Evolutionary conservation across 2,888 invertebrate genomes (phyloP).

Genomic region (Macaria notata): DNA sequence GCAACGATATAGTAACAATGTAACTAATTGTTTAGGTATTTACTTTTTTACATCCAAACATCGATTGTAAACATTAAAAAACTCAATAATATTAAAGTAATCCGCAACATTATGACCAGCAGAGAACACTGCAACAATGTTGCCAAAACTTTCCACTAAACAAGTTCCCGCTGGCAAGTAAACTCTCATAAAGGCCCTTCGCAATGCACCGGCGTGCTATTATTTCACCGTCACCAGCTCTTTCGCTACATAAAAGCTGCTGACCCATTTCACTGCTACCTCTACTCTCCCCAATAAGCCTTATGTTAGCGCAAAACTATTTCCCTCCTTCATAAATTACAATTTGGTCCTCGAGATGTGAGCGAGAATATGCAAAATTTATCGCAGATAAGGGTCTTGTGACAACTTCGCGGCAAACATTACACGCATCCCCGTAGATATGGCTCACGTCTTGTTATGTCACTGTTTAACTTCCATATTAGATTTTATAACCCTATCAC

Average conservation of each 20-base stretch:
- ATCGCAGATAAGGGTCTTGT: slow-evolving; percentile 38
- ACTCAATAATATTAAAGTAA: no score
- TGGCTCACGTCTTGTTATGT: slow-evolving; percentile 39
- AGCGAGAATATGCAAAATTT: slow-evolving; percentile 40
- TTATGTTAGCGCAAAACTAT: slow-evolving; percentile 22
- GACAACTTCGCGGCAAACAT: slow-evolving; percentile 40
- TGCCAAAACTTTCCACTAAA: slow-evolving; percentile 1
- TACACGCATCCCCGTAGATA: slow-evolving; percentile 38
- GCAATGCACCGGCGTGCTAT: slow-evolving; percentile 3
- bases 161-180: slow-evolving; percentile 3
- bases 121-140: not conserved
- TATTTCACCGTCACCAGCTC: slow-evolving; percentile 9
- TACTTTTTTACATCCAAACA: no score
- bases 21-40: no score
- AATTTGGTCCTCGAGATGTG: slow-evolving; percentile 42
- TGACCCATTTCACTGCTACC: slow-evolving; percentile 10
- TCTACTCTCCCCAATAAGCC: slow-evolving; percentile 10
- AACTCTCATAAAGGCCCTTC: slow-evolving; percentile 7
- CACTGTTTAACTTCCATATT: slow-evolving; percentile 63
- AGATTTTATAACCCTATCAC: slow-evolving; percentile 73
- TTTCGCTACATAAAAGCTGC: slow-evolving; percentile 8
- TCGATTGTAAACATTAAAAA: no score
- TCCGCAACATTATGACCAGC: no score
- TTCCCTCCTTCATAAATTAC: slow-evolving; percentile 25
- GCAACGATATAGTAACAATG: no score